A percentile compares a stretch with the other conserved stretches of the same genome.
phyloP scores from a whole-genome alignment of 2,888 invertebrate species.

The Noctua fimbriata region DNA sequence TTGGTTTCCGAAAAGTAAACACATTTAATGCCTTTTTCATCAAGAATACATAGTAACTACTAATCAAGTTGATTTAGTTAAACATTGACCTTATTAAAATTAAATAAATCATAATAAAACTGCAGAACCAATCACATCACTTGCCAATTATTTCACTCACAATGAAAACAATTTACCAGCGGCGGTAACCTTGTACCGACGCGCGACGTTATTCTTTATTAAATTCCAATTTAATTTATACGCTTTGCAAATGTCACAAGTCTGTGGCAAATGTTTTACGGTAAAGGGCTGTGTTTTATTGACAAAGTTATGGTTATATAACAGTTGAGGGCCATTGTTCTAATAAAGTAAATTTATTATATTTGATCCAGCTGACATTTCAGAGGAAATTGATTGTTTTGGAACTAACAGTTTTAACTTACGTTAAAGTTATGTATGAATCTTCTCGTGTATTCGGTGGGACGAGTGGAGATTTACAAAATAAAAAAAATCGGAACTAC shows the following conservation, averaged over 20 bases:
- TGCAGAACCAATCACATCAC: not conserved
- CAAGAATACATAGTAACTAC: not conserved
- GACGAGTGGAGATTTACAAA: not conserved
- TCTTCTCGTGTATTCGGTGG: not conserved
- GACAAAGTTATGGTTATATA: constrained; percentile 10
- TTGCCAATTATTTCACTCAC: constrained; percentile 22
- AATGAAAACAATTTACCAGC: constrained; percentile 25
- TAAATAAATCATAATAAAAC: not conserved
- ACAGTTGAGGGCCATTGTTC: not conserved
- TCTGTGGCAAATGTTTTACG: constrained; percentile 30
- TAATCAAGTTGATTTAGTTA: not conserved
- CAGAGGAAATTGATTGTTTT: not conserved
- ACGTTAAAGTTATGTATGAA: not conserved
- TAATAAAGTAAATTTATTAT: not conserved
- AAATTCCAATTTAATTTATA: constrained; percentile 49
- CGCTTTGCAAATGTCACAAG: constrained; percentile 41
- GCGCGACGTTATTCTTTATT: constrained; percentile 44
- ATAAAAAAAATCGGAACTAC: not conserved
- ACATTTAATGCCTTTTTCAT: not conserved
- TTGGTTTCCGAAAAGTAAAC: not conserved
- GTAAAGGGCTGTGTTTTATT: constrained; percentile 22
- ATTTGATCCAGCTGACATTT: constrained; percentile 5
- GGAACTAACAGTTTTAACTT: no score
- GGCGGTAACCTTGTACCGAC: constrained; percentile 27
- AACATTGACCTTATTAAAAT: not conserved